These are phyloP conservation scores for Gadopsis bispinosus DNA, from an alignment of 2,797 vertebrate genomes.

Conservation along the genomic window DNA sequence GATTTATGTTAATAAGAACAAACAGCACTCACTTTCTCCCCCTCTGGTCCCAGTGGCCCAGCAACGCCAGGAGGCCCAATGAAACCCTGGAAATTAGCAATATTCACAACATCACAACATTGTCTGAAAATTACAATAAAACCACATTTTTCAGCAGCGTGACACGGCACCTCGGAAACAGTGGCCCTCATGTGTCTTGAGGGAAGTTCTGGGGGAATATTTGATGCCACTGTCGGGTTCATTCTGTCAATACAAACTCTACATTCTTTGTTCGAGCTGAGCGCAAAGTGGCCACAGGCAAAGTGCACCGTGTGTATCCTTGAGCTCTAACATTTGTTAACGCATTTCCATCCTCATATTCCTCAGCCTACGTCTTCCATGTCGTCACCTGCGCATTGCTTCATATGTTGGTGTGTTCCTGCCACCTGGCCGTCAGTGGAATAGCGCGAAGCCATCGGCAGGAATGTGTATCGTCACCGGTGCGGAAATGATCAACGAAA, in stretches of 20 bases:
- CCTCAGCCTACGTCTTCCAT: neutral
- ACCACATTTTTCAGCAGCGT: neutral
- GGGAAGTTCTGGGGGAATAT: neutral
- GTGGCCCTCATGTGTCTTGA: neutral
- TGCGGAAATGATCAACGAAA: neutral
- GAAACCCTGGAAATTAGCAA: constrained; percentile 88
- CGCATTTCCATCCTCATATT: too few relatives aligned
- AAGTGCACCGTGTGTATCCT: too few relatives aligned
- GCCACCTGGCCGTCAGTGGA: neutral
- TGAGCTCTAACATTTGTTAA: too few relatives aligned
- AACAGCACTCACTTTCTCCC: constrained; percentile 90
- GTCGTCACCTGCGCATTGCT: neutral
- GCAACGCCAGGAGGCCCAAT: constrained; percentile 93
- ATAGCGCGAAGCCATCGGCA: neutral
- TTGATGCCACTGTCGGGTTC: neutral
- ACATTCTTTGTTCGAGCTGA: constrained; percentile 1
- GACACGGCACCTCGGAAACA: neutral
- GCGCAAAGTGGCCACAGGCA: neutral
- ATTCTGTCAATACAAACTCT: neutral
- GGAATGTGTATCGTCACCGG: neutral
- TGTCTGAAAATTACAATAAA: neutral
- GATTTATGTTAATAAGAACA: neutral
- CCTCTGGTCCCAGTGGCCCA: constrained; percentile 91
- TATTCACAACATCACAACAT: neutral
- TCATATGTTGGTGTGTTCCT: neutral